phyloP scores from a whole-genome alignment of 2,888 invertebrate species.

The Auanema freiburgensis region DNA sequence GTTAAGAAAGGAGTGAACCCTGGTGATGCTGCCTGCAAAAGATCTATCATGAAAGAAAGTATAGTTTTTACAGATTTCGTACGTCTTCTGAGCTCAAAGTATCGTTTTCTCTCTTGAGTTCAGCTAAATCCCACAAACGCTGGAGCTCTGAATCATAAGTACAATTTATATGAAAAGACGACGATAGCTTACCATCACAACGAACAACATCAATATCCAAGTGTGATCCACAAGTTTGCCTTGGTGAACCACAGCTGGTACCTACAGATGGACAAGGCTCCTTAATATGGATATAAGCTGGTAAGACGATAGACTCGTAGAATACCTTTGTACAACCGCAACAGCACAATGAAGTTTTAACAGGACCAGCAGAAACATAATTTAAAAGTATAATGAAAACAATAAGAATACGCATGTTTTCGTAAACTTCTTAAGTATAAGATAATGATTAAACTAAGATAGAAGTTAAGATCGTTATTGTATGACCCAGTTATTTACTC shows the following conservation, averaged over 20 bases:
- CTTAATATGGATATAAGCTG: constrained; percentile 1
- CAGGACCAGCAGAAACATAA: constrained; percentile 18
- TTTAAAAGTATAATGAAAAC: too few species aligned
- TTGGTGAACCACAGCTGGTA: constrained; percentile 28
- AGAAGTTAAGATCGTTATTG: too few species aligned
- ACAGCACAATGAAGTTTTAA: constrained; percentile 34
- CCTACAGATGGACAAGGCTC: constrained; percentile 38
- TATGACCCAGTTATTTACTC: too few species aligned
- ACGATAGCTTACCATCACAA: constrained; percentile 8
- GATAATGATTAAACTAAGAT: too few species aligned
- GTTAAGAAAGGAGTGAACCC: too few species aligned
- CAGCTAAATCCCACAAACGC: constrained; percentile 23
- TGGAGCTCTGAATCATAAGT: constrained; percentile 23
- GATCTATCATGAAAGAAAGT: too few species aligned
- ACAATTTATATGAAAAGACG: background rate
- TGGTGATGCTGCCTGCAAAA: too few species aligned
- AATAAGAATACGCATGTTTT: too few species aligned
- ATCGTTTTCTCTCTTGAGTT: too few species aligned
- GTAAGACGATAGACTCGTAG: background rate
- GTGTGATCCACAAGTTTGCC: constrained; percentile 8
- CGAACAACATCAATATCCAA: constrained; percentile 4
- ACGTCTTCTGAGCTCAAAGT: too few species aligned
- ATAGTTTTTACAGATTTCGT: too few species aligned
- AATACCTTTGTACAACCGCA: constrained; percentile 31
- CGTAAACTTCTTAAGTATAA: too few species aligned